Conservation (phyloP, 2,888 invertebrate genomes). For the Caenorhabditis sulstoni region DNA sequence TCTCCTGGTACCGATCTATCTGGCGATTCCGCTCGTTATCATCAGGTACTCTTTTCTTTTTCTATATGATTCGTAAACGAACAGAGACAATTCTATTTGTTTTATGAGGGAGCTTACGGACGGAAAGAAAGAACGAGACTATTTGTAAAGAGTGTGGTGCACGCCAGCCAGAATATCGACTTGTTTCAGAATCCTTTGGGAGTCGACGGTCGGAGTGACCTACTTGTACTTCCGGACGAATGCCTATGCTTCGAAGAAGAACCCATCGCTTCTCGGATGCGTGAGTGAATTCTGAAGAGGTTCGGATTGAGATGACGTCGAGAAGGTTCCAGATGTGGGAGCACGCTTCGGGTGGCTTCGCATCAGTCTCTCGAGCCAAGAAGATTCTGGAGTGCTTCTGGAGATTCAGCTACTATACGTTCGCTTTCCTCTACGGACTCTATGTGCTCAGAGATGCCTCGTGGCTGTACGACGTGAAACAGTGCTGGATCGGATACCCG, state of each 20-base stretch:
- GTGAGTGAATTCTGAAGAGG: conserved; percentile 38
- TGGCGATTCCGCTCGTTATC: conserved; percentile 71
- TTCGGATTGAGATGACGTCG: too few relatives aligned
- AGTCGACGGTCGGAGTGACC: conserved; percentile 72
- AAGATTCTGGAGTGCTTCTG: conserved; percentile 77
- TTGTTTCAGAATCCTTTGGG: conserved; percentile 68
- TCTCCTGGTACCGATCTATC: conserved; percentile 72
- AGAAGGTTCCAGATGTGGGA: conserved; percentile 65
- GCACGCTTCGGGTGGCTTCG: conserved; percentile 76
- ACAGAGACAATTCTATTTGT: conserved; percentile 7
- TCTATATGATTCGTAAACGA: conserved; percentile 1
- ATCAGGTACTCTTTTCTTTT: conserved; percentile 46
- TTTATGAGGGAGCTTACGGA: conserved; percentile 18
- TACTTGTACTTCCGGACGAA: conserved; percentile 64
- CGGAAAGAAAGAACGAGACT: conserved; percentile 3
- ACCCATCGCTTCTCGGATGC: conserved; percentile 48
- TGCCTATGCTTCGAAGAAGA: conserved; percentile 38
- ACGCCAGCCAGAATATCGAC: not conserved
- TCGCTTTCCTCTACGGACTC: conserved; percentile 74
- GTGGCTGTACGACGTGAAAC: conserved; percentile 80
- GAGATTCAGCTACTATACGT: conserved; percentile 73
- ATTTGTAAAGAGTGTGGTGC: conserved; percentile 3
- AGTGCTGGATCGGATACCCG: conserved; percentile 78
- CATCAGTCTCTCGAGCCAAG: conserved; percentile 69
- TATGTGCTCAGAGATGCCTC: conserved; percentile 77